These are phyloP conservation scores for Spea bombifrons DNA, from an alignment of 2,113 vertebrate species.

Conservation along the genomic window DNA sequence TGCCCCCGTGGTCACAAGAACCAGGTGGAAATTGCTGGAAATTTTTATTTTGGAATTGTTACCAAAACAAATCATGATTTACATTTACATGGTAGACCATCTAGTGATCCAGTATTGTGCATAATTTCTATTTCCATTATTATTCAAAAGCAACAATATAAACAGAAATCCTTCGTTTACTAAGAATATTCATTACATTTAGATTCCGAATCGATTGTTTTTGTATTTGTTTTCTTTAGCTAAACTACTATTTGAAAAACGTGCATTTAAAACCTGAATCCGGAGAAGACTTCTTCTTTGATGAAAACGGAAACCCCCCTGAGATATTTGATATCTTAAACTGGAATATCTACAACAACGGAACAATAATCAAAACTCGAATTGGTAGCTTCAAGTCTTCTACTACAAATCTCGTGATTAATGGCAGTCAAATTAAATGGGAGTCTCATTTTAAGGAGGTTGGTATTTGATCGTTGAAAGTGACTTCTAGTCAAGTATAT, in stretches of 20 bases:
- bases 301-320: not conserved
- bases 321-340: constrained; percentile 26
- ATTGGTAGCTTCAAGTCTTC: not conserved
- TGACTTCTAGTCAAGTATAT: too few relatives aligned
- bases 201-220: too few relatives aligned
- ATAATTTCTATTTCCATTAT: not conserved
- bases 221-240: not conserved
- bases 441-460: constrained; percentile 15
- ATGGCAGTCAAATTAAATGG: constrained; percentile 14
- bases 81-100: not conserved
- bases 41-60: not conserved
- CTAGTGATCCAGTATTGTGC: not conserved
- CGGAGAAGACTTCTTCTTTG: not conserved
- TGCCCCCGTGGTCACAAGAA: too few relatives aligned
- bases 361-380: not conserved
- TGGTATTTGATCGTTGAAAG: not conserved
- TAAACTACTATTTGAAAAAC: constrained; percentile 23
- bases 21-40: too few relatives aligned
- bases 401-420: not conserved
- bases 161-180: too few relatives aligned
- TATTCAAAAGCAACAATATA: too few relatives aligned
- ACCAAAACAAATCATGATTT: not conserved
- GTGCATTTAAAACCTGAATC: not conserved
- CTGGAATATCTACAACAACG: not conserved
- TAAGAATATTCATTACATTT: too few relatives aligned